phyloP scores from a whole-genome alignment of 2,888 invertebrate species.

The Campoletis raptor region DNA sequence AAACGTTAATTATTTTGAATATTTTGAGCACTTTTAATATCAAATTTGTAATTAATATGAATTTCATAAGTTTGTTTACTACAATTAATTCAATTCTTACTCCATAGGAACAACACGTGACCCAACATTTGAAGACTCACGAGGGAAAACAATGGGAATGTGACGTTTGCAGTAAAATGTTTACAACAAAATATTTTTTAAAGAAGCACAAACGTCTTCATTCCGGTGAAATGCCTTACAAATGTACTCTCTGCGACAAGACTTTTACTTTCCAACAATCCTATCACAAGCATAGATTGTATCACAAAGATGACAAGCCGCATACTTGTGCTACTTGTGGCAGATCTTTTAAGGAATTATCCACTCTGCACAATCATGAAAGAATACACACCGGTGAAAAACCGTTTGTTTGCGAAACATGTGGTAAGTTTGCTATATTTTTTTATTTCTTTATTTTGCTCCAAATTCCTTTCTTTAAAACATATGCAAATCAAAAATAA shows the following conservation, averaged over 20 bases:
- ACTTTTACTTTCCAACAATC: conserved; percentile 96
- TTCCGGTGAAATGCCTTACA: conserved; percentile 94
- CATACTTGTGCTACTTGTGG: conserved; percentile 91
- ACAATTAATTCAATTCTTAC: not conserved
- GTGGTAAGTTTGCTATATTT: conserved; percentile 87
- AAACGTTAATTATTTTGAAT: not conserved
- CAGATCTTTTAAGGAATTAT: conserved; percentile 93
- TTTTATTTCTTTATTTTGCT: conserved; percentile 6
- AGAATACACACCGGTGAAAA: conserved; percentile 94
- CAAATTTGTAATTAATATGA: not conserved
- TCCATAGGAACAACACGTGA: conserved; percentile 84
- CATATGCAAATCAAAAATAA: not conserved
- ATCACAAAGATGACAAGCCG: conserved; percentile 95
- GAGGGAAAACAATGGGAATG: conserved; percentile 95
- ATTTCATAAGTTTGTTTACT: not conserved
- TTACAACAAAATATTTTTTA: conserved; percentile 95
- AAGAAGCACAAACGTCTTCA: conserved; percentile 95
- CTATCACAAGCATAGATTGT: conserved; percentile 94
- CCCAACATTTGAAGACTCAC: conserved; percentile 85
- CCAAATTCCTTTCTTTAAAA: not conserved
- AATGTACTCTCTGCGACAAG: conserved; percentile 92
- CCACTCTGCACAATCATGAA: conserved; percentile 94
- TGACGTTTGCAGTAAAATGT: conserved; percentile 93
- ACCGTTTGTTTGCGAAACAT: conserved; percentile 94
- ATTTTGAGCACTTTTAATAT: not conserved